Evolutionary conservation across 2,113 vertebrate species (phyloP).

Genomic region (Albula glossodonta): DNA sequence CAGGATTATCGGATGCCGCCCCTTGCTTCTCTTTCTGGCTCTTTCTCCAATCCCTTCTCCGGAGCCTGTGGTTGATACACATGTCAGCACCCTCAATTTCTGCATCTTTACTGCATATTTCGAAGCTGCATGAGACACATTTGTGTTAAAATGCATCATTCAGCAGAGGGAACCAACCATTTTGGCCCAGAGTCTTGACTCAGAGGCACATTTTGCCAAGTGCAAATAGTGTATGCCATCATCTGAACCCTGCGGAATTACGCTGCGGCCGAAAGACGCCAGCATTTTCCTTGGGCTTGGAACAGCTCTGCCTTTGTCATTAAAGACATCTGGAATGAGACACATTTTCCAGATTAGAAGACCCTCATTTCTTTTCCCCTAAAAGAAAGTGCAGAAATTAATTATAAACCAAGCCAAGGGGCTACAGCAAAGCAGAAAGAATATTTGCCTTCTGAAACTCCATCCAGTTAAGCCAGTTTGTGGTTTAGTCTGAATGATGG

Average conservation of each 20-base stretch:
- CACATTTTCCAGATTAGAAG: slow-evolving; percentile 54
- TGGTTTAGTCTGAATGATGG: neutral
- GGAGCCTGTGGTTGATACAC: neutral
- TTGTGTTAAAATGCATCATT: neutral
- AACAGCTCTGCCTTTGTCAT: slow-evolving; percentile 37
- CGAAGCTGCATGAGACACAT: neutral
- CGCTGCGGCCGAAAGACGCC: slow-evolving; percentile 36
- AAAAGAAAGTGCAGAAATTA: slow-evolving; percentile 30
- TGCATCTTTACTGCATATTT: neutral
- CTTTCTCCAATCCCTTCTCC: neutral
- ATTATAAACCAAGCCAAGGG: slow-evolving; percentile 37
- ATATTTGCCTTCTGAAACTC: neutral
- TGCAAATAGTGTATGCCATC: slow-evolving; percentile 44
- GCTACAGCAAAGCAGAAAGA: slow-evolving; percentile 25
- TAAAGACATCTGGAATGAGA: slow-evolving; percentile 53
- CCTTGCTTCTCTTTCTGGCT: neutral
- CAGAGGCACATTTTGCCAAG: slow-evolving; percentile 30
- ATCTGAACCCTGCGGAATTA: slow-evolving; percentile 27
- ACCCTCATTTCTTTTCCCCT: slow-evolving; percentile 30
- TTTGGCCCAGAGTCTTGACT: neutral
- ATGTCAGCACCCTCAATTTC: neutral
- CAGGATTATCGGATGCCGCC: slow-evolving; percentile 48
- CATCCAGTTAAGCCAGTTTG: neutral
- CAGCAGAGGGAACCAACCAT: neutral
- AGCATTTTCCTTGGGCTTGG: slow-evolving; percentile 38